Evolutionary conservation across 2,113 vertebrate species (phyloP).

Genomic region (Pangasianodon gigas): DNA sequence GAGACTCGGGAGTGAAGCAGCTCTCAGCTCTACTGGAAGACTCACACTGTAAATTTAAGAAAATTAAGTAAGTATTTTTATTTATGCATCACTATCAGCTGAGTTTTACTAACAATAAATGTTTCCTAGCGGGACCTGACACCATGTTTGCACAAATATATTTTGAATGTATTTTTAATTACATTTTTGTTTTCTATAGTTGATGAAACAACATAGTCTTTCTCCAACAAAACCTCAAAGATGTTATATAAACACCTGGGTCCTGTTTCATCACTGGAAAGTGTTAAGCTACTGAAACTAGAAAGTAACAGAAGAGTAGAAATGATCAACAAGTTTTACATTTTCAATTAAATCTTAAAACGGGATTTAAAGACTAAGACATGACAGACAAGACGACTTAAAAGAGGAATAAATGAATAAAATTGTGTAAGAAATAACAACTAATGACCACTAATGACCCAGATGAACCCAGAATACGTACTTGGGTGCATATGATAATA

Average conservation of each 20-base stretch:
- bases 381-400: not conserved
- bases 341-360: not conserved
- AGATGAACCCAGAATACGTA: not conserved
- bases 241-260: not conserved
- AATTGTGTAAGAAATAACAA: not conserved
- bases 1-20: conserved; percentile 18
- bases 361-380: not conserved
- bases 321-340: not conserved
- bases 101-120: not conserved
- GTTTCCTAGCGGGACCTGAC: not conserved
- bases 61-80: not conserved
- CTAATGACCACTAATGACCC: not conserved
- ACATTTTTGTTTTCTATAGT: not conserved
- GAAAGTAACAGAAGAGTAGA: not conserved
- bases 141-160: not conserved
- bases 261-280: not conserved
- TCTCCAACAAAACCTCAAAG: not conserved
- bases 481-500: not conserved
- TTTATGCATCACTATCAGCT: not conserved
- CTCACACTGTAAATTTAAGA: not conserved
- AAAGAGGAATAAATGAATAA: not conserved
- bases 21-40: conserved; percentile 8
- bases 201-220: not conserved
- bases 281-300: not conserved
- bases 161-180: not conserved